Base-by-base conservation (phyloP, 2,888 invertebrate genomes). In the Cyclophora punctaria region DNA sequence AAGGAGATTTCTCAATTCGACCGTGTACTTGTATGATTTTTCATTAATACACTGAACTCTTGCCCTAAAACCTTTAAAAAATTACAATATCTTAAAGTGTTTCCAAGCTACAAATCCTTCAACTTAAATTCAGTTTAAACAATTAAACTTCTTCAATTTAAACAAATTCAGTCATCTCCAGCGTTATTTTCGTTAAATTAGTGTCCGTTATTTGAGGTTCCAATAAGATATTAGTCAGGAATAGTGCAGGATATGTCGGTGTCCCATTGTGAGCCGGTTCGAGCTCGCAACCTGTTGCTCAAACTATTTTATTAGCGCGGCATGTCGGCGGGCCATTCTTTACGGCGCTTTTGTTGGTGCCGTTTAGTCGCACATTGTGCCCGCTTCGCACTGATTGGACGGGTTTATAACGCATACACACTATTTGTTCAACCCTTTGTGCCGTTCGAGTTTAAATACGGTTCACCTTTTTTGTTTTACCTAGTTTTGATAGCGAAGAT, bases 291-390 rank as follows among this genome's bases (percentile, higher is more conserved):
- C 86, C 87, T 87, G 87, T 87, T 87, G 87, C 87, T 60, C 67
- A 74, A 84, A 85, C 87, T 87, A 87, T 87, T 87, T 87, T 87
- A 86, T 86, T 87, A 86, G 83, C 77, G 71, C 75, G 76, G 80
- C 81, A 78, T 83, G 84, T 82, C 71, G 83, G 79, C 77, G 82
- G 78, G 68, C 84, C 82, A 86, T 87, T 87, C 87, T 87, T 87
- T 86, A 87, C 80, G 75, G 78, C 75, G 76, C 84, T 83, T 84
- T 85, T 85, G 85, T 85, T 79, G 78, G 75, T 71, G 73, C 73
- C 81, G 83, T 80, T 83, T 83, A 82, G 82, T 80, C 78, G 71
- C 78, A 74, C 73, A 72, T 73, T 75, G 76, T 78, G 74, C 77
- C 61, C 68, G 69, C 73, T 64, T 67, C 71, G 66, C 66, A 67